Percentiles rank a stretch among this genome's conserved stretches.
These are phyloP conservation scores for Pteronotus mesoamericanus DNA, from an alignment of 2,797 vertebrate genomes.

Conservation along the genomic window DNA sequence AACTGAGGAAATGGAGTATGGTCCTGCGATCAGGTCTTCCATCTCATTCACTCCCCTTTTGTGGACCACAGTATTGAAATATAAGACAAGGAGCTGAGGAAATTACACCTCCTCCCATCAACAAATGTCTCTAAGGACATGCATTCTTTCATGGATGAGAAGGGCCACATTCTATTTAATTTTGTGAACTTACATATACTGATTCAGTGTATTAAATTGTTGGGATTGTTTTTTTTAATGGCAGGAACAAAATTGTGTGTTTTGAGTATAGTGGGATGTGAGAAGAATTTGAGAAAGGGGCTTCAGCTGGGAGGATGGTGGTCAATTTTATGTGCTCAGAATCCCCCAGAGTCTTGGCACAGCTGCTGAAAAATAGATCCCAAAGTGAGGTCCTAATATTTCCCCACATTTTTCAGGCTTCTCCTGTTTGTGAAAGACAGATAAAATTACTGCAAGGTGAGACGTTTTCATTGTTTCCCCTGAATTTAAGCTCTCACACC, in stretches of 20 bases:
- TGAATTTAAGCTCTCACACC: not conserved
- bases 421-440: not conserved
- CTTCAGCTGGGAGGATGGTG: not conserved
- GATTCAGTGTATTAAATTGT: not conserved
- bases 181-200: not conserved
- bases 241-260: not conserved
- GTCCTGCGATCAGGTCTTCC: not conserved
- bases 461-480: not conserved
- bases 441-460: not conserved
- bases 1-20: not conserved
- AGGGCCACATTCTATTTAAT: not conserved
- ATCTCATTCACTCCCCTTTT: not conserved
- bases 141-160: not conserved
- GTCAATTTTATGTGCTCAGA: not conserved
- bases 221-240: not conserved
- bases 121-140: not conserved
- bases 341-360: not conserved
- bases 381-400: not conserved
- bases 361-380: not conserved
- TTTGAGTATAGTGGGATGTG: not conserved
- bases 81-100: not conserved
- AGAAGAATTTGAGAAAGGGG: not conserved
- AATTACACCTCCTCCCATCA: not conserved
- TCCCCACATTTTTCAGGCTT: not conserved
- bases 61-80: not conserved